Evolutionary conservation across 1,140 invertebrate species (phyloP).

Genomic region (Leucophenga varia): DNA sequence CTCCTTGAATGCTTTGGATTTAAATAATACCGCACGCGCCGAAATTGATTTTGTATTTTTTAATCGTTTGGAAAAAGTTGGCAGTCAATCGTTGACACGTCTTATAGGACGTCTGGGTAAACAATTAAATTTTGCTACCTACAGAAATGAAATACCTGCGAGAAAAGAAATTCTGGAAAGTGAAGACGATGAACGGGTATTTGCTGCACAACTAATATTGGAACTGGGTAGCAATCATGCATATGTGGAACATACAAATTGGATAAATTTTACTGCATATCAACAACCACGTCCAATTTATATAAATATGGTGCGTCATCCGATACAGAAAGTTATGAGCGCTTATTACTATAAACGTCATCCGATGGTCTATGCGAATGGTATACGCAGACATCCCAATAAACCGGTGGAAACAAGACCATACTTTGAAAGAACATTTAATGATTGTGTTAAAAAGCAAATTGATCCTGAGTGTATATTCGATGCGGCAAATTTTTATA

Average conservation of each 20-base stretch:
- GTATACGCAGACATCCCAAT: slow-evolving; percentile 79
- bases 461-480: slow-evolving; percentile 70
- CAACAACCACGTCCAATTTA: slow-evolving; percentile 79
- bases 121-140: slow-evolving; percentile 31
- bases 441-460: slow-evolving; percentile 76
- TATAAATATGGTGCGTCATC: slow-evolving; percentile 84
- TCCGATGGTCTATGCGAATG: slow-evolving; percentile 60
- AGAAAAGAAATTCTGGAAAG: background rate
- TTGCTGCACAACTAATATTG: slow-evolving; percentile 53
- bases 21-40: slow-evolving; percentile 78
- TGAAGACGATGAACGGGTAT: slow-evolving; percentile 67
- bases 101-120: slow-evolving; percentile 64
- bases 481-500: slow-evolving; percentile 69
- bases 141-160: slow-evolving; percentile 20
- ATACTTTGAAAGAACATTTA: slow-evolving; percentile 86
- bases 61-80: slow-evolving; percentile 86
- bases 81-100: slow-evolving; percentile 84
- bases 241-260: slow-evolving; percentile 47
- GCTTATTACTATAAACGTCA: slow-evolving; percentile 78
- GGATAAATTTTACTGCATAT: slow-evolving; percentile 67
- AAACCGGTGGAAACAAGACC: slow-evolving; percentile 73
- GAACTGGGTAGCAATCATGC: slow-evolving; percentile 29
- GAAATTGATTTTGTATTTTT: slow-evolving; percentile 69
- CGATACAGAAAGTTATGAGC: slow-evolving; percentile 84
- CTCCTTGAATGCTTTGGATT: slow-evolving; percentile 35